Base-by-base conservation (phyloP, 2,113 vertebrate genomes). In the Ursus arctos region DNA sequence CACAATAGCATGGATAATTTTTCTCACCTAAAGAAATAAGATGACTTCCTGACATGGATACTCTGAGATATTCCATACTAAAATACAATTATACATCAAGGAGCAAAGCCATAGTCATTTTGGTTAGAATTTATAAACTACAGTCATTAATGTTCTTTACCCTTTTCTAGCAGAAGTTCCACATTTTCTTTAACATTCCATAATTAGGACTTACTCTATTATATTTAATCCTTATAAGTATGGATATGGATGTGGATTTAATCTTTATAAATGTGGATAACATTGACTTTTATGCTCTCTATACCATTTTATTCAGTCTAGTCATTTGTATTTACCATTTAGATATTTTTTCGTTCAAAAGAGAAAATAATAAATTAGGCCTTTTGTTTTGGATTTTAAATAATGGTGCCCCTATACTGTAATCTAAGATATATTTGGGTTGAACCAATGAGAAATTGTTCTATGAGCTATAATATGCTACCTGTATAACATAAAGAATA, bases 361-460 rank as follows among this genome's bases (percentile, higher is more conserved):
- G 0, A 15, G n/a, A 28, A 76, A 77, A 84, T 13, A 77, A 84
- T 43, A 72, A 59, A 49, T 49, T 49, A 72, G 12, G 0, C 0
- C 79, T 6, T 91, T 88, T 82, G 18, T 14, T 89, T 93, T 77
- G 2, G 22, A 90, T 91, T 97, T 95, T 94, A 92, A 87, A 86
- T 77, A 72, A n/a, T 65, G 53, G n/a, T 53, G 47, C 43, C 72
- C 21, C 33, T 57, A 4, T 40, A 28, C 15, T 47, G 6, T 24
- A 59, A 71, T 67, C 28, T 53, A 61, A 89, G 24, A 79, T 80
- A 11, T 22, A 59, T 53, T 96, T 86, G 11, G 4, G 13, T 59
- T 83, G 49, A 76, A 8, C 14, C 15, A 88, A 43, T 72, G 22
- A 80, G 10, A 94, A 79, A 92, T 77, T 47, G 7, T 93, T 72